Evolutionary conservation across 2,888 invertebrate species (phyloP), one percentile per base, ranked within the genome.

Genomic region (Subacronicta megacephala): DNA sequence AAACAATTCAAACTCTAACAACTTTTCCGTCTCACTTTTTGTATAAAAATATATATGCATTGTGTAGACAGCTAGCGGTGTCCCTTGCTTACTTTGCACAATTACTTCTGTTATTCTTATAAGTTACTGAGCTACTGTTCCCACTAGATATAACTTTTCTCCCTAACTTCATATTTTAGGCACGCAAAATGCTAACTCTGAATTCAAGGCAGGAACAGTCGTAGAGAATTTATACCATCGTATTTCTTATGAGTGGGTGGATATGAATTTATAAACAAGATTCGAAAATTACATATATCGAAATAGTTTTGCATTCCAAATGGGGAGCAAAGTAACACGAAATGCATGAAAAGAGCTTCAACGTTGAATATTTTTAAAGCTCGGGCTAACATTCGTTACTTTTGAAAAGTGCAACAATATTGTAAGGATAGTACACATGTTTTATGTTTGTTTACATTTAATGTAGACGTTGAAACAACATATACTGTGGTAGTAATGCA

Each of bases 1-100:
- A 78, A 80, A 80, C 72, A 82, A 75, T 81, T 78, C 73, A 72
- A 58, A 72, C 71, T 77, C 72, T 71, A 73, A 75, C 73, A 77
- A 82, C 75, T 78, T 78, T 72, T 66, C 75, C 77, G 63, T 70
- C 47, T 42, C 57, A 60, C 55, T 67, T 72, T 75, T 69, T 62
- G 51, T 60, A 13, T 45, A 50, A 46, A 73, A 66, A 55, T 66
- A 65, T 58, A 71, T 47, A 50, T 74, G 51, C 59, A 47, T 15
- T 60, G 58, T 59, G 35, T 50, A 38, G n/a, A 29, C 43, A 44
- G 50, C 37, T 57, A 9, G 41, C 38, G 36, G 15, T 46, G 23
- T 42, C 44, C 55, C 17, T 61, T 43, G 15, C 16, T 43, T 56
- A 50, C 51, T 53, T 54, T 58, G 29, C 54, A 37, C 40, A 26